phyloP scores from a whole-genome alignment of 30 jellyfish, hydroid and myxozoan genomes.

The Cassiopea andromeda region DNA sequence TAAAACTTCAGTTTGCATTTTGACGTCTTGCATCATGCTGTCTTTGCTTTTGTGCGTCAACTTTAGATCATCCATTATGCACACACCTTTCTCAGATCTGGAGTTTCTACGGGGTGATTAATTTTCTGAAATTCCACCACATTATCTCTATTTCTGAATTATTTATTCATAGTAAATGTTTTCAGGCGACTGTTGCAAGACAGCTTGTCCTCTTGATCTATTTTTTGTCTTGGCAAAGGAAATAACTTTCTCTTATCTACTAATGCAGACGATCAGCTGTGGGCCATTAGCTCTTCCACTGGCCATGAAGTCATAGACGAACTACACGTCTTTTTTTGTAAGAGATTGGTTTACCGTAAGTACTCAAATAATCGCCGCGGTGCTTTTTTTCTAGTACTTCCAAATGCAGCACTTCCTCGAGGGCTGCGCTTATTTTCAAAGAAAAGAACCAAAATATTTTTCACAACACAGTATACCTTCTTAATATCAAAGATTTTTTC shows the following conservation, averaged over 20 bases:
- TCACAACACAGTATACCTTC: too few species aligned
- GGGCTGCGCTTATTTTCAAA: too few species aligned
- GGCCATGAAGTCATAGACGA: not conserved
- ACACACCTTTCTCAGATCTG: not conserved
- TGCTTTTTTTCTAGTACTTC: too few species aligned
- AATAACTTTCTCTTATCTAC: not conserved
- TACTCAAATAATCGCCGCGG: too few species aligned
- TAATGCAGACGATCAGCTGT: not conserved
- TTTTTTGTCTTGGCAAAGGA: not conserved
- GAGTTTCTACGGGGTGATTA: not conserved
- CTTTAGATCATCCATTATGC: not conserved
- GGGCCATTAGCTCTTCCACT: not conserved
- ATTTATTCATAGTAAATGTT: not conserved
- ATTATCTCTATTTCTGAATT: not conserved
- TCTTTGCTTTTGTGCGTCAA: too few species aligned
- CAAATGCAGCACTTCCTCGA: too few species aligned
- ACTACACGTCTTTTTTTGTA: not conserved
- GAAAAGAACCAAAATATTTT: too few species aligned
- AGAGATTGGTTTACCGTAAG: not conserved
- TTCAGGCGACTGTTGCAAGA: constrained; percentile 5
- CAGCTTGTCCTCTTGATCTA: not conserved
- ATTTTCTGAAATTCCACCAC: not conserved
- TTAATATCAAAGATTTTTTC: too few species aligned
- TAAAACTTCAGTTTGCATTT: too few species aligned
- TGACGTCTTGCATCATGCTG: too few species aligned